Conservation (phyloP, 2,888 invertebrate species). For the Malthinus flaveolus region DNA sequence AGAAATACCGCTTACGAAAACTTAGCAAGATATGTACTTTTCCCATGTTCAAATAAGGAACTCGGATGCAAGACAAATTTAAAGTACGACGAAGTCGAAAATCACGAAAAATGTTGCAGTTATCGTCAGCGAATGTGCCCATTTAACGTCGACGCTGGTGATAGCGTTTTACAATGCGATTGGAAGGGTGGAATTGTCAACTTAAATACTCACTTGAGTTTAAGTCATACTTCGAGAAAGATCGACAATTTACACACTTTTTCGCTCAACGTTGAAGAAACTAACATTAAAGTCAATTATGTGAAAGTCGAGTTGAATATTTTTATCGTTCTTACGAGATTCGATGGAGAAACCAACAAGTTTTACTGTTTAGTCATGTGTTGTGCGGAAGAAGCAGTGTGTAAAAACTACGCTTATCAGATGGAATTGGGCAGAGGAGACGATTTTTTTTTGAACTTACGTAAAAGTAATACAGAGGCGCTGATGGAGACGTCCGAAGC, state of each 20-base stretch:
- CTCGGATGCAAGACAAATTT: constrained; percentile 39
- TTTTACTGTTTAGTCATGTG: constrained; percentile 14
- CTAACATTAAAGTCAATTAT: constrained; percentile 32
- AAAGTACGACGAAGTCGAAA: constrained; percentile 32
- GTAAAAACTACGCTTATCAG: constrained; percentile 24
- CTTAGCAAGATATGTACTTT: constrained; percentile 21
- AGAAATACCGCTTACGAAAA: constrained; percentile 22
- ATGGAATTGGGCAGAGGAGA: constrained; percentile 22
- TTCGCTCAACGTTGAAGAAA: constrained; percentile 1
- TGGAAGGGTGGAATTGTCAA: constrained; percentile 40
- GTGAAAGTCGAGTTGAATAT: constrained; percentile 37
- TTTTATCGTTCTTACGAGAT: constrained; percentile 39
- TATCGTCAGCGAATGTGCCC: constrained; percentile 37
- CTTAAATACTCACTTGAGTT: constrained; percentile 40
- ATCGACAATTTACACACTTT: background rate
- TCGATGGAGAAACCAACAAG: constrained; percentile 26
- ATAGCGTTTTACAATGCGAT: constrained; percentile 31
- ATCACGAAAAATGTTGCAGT: constrained; percentile 39
- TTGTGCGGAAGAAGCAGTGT: background rate
- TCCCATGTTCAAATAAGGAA: constrained; percentile 40
- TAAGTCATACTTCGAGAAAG: background rate
- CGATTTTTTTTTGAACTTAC: constrained; percentile 23
- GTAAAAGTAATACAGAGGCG: constrained; percentile 12
- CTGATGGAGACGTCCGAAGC: constrained; percentile 11
- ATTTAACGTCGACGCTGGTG: constrained; percentile 15